phyloP scores from a whole-genome alignment of 2,113 vertebrate species.

The Bothrops jararaca region DNA sequence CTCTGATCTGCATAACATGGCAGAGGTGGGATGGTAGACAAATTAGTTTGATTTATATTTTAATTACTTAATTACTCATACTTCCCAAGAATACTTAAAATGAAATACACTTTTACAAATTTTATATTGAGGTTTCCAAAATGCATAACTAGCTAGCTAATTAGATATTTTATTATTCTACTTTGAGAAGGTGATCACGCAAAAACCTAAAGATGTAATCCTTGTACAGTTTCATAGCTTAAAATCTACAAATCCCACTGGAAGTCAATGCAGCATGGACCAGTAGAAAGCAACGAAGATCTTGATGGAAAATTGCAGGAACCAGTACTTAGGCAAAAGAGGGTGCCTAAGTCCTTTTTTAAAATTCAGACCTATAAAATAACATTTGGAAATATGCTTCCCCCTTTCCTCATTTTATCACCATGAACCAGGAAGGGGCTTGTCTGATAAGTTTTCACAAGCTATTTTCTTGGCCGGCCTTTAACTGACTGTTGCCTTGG shows the following conservation, averaged over 20 bases:
- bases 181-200: too few species aligned
- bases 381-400: not conserved
- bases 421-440: not conserved
- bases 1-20: not conserved
- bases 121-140: not conserved
- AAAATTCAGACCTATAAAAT: not conserved
- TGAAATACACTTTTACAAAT: not conserved
- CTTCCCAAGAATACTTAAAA: not conserved
- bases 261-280: not conserved
- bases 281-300: not conserved
- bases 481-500: not conserved
- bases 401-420: not conserved
- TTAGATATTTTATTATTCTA: too few species aligned
- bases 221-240: too few species aligned
- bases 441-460: not conserved
- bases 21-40: not conserved
- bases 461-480: not conserved
- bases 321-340: not conserved
- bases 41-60: not conserved
- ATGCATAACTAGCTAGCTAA: not conserved
- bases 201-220: too few species aligned
- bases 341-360: not conserved
- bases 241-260: too few species aligned
- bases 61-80: not conserved
- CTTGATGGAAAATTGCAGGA: not conserved